Conservation (phyloP, 2,797 vertebrate species). For the Pangasius mekongensis region DNA sequence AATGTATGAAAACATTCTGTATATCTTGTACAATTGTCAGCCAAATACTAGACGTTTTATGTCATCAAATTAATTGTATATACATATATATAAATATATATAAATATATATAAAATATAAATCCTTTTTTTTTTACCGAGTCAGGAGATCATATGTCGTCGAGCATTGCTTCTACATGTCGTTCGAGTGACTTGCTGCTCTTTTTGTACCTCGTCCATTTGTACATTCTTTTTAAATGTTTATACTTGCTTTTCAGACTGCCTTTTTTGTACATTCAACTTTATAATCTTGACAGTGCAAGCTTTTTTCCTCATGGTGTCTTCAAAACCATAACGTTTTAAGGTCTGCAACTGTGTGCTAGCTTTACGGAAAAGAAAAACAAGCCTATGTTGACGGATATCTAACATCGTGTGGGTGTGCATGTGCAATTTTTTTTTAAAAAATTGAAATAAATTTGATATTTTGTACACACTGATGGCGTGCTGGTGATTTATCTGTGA, state of each 20-base stretch:
- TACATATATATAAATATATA: background rate
- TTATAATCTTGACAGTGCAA: conserved; percentile 90
- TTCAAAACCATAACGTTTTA: conserved; percentile 88
- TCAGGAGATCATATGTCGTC: conserved; percentile 64
- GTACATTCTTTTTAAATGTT: conserved; percentile 99
- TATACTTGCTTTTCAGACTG: conserved; percentile 99
- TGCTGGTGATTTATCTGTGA: conserved; percentile 6
- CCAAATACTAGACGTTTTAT: conserved; percentile 67
- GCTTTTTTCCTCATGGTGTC: conserved; percentile 92
- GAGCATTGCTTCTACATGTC: conserved; percentile 73
- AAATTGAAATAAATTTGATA: conserved; percentile 96
- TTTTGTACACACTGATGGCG: conserved; percentile 81
- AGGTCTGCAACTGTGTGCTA: conserved; percentile 88
- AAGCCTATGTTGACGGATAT: conserved; percentile 87
- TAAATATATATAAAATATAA: conserved; percentile 19
- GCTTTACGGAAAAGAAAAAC: conserved; percentile 82
- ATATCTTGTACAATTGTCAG: conserved; percentile 73
- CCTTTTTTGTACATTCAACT: conserved; percentile 99
- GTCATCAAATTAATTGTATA: conserved; percentile 54
- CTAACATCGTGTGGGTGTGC: conserved; percentile 92
- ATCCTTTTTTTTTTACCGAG: conserved; percentile 39
- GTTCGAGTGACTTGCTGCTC: conserved; percentile 81
- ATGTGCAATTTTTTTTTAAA: conserved; percentile 79
- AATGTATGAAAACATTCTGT: conserved; percentile 79
- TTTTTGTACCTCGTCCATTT: conserved; percentile 99